Evolutionary conservation across 1,140 invertebrate species (phyloP).

Genomic region (Aphaenogaster floridana): DNA sequence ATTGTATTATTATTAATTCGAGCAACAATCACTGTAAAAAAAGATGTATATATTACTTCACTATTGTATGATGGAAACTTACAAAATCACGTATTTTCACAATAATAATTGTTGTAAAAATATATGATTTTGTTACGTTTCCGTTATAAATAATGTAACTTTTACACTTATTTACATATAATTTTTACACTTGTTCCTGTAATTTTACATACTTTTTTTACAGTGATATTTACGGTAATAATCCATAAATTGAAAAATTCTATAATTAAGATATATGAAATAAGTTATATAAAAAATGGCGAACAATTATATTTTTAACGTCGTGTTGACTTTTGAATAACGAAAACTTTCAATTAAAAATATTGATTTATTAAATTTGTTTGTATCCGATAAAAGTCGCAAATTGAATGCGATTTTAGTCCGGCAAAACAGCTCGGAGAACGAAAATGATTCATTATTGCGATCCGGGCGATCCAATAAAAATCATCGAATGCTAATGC

Average conservation of each 20-base stretch:
- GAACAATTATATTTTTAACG: neutral
- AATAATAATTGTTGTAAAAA: no score
- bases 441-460: constrained; percentile 67
- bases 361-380: constrained; percentile 12
- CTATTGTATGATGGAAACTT: no score
- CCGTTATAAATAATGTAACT: no score
- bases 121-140: no score
- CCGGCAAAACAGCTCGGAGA: constrained; percentile 35
- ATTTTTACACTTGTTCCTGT: no score
- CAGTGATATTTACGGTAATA: neutral
- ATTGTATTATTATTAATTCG: neutral
- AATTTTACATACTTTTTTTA: no score
- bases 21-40: neutral
- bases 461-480: constrained; percentile 78
- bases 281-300: neutral
- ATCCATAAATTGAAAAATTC: neutral
- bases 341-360: neutral
- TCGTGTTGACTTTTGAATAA: constrained; percentile 7
- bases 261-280: constrained; percentile 2
- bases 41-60: no score
- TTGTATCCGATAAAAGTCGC: constrained; percentile 33
- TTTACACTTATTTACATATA: no score
- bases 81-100: no score
- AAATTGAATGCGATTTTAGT: constrained; percentile 52
- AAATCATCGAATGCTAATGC: constrained; percentile 87